Base-by-base conservation (phyloP, 2,888 invertebrate genomes). In the Spodoptera littoralis region DNA sequence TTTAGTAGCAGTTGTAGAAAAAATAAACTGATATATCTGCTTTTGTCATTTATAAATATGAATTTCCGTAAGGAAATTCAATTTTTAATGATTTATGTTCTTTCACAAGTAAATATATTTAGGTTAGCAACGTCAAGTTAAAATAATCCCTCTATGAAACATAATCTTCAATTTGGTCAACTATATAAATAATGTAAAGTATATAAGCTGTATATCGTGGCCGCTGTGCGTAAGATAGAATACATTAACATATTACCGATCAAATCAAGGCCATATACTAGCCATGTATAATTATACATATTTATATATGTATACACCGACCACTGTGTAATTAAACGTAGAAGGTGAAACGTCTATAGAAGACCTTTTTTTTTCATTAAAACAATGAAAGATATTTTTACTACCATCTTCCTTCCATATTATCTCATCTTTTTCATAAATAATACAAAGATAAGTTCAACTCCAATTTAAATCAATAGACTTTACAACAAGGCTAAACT, bases 231-330 rank as follows among this genome's bases (percentile, higher is more conserved):
- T 76, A 70, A 70, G 69, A 70, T 77, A 77, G 68, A 60, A 64
- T 65, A 67, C 65, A 84, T 87, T 84, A 81, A 72, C 84, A 87
- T 86, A 84, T 80, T 76, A 67, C 83, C 80, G 86, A 85, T 84
- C 83, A 78, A 71, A 84, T 82, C 87, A 88, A 88, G 87, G 88
- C 84, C 79, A 70, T 53, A 60, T 61, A 60, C 60, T 69, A 63
- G 58, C 55, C 49, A 36, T 65, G 51, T 74, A 71, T 68, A 64
- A 66, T 66, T 66, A 75, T 70, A 72, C 49, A 56, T 70, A 67
- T 62, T 65, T 73, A 68, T 73, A 68, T 60, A 58, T 73, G 65
- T 60, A 58, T 65, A 57, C 62, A 64, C 57, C 60, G 59, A 12
- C 50, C 63, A 51, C 70, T 74, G 60, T 44, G 44, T 9, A 74